phyloP scores from a whole-genome alignment of 2,113 vertebrate species.

The Nycticryphes semicollaris region DNA sequence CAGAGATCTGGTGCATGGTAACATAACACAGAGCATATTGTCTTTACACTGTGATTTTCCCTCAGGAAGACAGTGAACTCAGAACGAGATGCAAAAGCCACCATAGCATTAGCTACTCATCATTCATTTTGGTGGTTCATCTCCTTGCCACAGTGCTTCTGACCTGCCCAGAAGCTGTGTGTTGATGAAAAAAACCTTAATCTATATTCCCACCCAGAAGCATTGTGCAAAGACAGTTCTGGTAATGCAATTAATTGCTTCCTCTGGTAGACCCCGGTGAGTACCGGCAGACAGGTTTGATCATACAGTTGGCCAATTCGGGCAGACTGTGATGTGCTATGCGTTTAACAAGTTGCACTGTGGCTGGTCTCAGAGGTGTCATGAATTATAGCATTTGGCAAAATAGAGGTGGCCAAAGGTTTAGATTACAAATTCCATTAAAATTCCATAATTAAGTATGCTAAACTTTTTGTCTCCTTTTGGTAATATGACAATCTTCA shows the following conservation, averaged over 20 bases:
- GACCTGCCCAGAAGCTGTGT: fast-evolving
- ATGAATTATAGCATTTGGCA: not conserved
- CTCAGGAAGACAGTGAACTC: not conserved
- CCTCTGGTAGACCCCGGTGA: not conserved
- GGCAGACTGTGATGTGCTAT: fast-evolving
- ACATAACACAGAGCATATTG: not conserved
- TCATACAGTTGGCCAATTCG: not conserved
- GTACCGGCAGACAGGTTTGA: not conserved
- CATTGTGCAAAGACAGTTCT: not conserved
- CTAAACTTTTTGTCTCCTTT: not conserved
- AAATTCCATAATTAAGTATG: not conserved
- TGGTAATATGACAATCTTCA: not conserved
- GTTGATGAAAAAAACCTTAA: not conserved
- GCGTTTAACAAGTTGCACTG: not conserved
- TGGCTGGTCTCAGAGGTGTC: not conserved
- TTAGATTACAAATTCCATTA: not conserved
- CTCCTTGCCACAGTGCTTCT: not conserved
- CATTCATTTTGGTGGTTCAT: not conserved
- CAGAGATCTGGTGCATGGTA: not conserved
- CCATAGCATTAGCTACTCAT: not conserved
- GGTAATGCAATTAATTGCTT: not conserved
- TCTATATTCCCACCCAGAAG: not conserved
- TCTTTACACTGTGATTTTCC: not conserved
- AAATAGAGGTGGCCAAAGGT: not conserved
- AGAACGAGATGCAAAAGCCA: not conserved